phyloP scores from a whole-genome alignment of 2,797 vertebrate species.

The Gallirallus australis region DNA sequence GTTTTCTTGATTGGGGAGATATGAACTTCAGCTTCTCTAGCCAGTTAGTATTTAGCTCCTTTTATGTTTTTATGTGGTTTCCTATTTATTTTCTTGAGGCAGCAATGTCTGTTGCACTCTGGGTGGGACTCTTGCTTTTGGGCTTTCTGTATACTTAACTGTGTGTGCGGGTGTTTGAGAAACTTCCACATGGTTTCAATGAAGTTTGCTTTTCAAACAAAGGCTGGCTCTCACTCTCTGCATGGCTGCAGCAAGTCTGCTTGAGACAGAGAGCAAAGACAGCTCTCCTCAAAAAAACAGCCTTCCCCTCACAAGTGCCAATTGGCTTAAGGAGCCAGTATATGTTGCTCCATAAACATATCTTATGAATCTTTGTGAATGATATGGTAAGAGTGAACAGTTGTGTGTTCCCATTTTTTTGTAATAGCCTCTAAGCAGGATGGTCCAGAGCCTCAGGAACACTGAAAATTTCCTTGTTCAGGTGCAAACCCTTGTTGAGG shows the following conservation, averaged over 20 bases:
- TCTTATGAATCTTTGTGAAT: not conserved
- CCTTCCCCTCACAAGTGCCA: not conserved
- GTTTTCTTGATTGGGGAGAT: not conserved
- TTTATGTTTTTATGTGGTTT: not conserved
- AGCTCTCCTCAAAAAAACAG: not conserved
- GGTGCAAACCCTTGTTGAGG: not conserved
- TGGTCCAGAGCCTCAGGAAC: not conserved
- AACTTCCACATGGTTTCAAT: not conserved
- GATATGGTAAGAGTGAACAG: not conserved
- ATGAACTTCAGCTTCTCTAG: not conserved
- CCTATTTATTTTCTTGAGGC: not conserved
- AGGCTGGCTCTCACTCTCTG: not conserved
- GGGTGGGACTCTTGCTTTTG: not conserved
- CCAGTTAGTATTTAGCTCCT: not conserved
- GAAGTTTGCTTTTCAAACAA: not conserved
- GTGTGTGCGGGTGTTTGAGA: not conserved
- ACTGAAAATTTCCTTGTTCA: not conserved
- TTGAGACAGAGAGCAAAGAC: not conserved
- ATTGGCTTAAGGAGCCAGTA: not conserved
- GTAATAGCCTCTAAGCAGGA: not conserved
- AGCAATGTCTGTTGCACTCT: not conserved
- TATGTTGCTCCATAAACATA: not conserved
- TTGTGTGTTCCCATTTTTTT: not conserved
- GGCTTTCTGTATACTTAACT: not conserved
- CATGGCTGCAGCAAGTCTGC: not conserved